Percentiles rank a stretch among this genome's conserved stretches.
phyloP scores from a whole-genome alignment of 2,888 invertebrate species.

The Rugalucina vietnamica region DNA sequence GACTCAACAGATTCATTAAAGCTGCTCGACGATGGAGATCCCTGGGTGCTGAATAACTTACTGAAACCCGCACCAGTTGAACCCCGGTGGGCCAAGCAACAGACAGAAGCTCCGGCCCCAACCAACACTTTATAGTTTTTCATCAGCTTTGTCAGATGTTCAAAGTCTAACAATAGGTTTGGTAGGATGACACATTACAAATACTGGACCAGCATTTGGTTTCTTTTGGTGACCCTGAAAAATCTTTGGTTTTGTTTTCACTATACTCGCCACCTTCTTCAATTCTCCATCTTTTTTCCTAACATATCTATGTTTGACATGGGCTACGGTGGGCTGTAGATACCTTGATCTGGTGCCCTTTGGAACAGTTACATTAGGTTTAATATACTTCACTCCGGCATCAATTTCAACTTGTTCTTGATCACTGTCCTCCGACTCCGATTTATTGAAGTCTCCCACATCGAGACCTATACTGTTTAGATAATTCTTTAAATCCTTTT shows the following conservation, averaged over 20 bases:
- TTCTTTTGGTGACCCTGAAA: not conserved
- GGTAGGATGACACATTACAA: constrained; percentile 1
- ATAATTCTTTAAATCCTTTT: not conserved
- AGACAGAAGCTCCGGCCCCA: too few species aligned
- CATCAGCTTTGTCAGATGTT: too few species aligned
- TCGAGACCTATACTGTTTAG: not conserved
- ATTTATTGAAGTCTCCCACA: not conserved
- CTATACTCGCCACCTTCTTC: not conserved
- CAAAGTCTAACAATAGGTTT: constrained; percentile 1
- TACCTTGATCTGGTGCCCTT: not conserved
- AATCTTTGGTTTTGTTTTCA: not conserved
- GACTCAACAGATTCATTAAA: too few species aligned
- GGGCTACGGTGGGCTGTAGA: not conserved
- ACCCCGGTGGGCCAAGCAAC: too few species aligned
- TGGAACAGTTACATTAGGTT: not conserved
- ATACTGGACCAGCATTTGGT: not conserved
- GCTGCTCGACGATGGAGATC: too few species aligned
- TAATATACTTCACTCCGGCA: not conserved
- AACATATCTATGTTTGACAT: not conserved
- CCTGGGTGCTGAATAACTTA: too few species aligned
- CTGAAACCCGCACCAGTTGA: too few species aligned
- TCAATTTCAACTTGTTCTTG: not conserved
- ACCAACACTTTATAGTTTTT: too few species aligned
- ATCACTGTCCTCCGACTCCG: not conserved
- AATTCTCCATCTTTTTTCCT: not conserved